Evolutionary conservation across 2,888 invertebrate species (phyloP).

Genomic region (Scrobipalpa atriplicella): DNA sequence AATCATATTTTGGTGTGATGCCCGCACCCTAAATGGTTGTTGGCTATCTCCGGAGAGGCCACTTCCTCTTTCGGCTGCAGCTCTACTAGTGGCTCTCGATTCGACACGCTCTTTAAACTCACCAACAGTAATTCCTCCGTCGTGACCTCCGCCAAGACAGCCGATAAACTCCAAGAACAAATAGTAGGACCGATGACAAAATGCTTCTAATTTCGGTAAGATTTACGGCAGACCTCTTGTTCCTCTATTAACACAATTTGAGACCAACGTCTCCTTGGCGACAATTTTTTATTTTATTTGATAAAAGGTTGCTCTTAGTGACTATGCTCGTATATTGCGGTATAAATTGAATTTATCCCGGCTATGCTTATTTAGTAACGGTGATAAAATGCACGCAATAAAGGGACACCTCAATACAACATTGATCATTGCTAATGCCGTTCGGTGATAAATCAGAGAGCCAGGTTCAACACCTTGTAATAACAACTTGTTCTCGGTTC

Average conservation of each 20-base stretch:
- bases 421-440: constrained; percentile 70
- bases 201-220: constrained; percentile 37
- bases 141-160: constrained; percentile 31
- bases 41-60: constrained; percentile 33
- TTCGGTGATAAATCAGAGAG: constrained; percentile 71
- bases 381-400: constrained; percentile 58
- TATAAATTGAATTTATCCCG: constrained; percentile 42
- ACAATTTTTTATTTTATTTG: constrained; percentile 40
- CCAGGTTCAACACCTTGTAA: constrained; percentile 74
- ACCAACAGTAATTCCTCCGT: constrained; percentile 28
- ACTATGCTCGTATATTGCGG: constrained; percentile 29
- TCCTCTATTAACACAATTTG: constrained; percentile 36
- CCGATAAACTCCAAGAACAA: constrained; percentile 30
- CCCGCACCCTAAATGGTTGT: background rate
- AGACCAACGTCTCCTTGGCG: constrained; percentile 39
- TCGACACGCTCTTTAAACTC: constrained; percentile 33
- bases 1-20: background rate
- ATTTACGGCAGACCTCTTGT: constrained; percentile 40
- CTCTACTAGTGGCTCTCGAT: constrained; percentile 35
- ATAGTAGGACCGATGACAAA: constrained; percentile 31
- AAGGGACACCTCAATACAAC: constrained; percentile 63
- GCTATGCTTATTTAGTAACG: constrained; percentile 53
- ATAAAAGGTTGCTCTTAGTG: constrained; percentile 25
- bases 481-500: constrained; percentile 66
- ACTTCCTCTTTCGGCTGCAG: constrained; percentile 39